These are phyloP conservation scores for Sandelia bainsii DNA, from an alignment of 2,797 vertebrate species.

Conservation along the genomic window DNA sequence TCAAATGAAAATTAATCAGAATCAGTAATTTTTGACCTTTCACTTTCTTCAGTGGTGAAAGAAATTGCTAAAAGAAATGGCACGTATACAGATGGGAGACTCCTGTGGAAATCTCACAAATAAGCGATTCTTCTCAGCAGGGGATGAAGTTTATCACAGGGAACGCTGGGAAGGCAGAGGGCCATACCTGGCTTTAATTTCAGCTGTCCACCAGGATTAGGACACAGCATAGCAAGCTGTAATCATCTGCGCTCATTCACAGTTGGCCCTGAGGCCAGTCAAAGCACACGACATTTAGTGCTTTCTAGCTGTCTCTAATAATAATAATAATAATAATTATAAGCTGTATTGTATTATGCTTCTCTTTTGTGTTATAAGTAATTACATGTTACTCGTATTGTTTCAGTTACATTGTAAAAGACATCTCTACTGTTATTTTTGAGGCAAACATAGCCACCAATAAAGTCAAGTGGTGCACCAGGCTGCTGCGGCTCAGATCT, in stretches of 20 bases:
- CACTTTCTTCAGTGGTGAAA: not conserved
- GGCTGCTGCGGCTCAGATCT: conserved; percentile 1
- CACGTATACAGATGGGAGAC: conserved; percentile 17
- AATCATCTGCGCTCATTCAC: conserved; percentile 72
- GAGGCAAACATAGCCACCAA: not conserved
- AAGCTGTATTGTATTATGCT: not conserved
- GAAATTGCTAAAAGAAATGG: conserved; percentile 12
- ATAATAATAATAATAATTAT: conserved; percentile 52
- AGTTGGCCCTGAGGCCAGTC: conserved; percentile 56
- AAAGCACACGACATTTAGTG: conserved; percentile 38
- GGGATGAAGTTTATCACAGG: conserved; percentile 62
- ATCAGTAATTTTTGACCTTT: conserved; percentile 4
- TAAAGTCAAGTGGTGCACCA: no score
- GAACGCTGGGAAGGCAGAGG: conserved; percentile 69
- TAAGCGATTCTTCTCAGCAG: conserved; percentile 66
- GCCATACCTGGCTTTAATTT: conserved; percentile 83
- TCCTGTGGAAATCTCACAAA: conserved; percentile 43
- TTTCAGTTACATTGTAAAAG: not conserved
- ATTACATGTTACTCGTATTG: not conserved
- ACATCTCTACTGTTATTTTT: conserved; percentile 2
- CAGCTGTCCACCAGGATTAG: conserved; percentile 79
- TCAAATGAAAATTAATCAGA: not conserved
- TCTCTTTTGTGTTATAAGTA: conserved; percentile 7
- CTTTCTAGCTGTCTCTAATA: conserved; percentile 72
- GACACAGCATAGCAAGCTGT: conserved; percentile 73